Conservation (phyloP, 1,140 invertebrate species). For the Ostrea edulis region DNA sequence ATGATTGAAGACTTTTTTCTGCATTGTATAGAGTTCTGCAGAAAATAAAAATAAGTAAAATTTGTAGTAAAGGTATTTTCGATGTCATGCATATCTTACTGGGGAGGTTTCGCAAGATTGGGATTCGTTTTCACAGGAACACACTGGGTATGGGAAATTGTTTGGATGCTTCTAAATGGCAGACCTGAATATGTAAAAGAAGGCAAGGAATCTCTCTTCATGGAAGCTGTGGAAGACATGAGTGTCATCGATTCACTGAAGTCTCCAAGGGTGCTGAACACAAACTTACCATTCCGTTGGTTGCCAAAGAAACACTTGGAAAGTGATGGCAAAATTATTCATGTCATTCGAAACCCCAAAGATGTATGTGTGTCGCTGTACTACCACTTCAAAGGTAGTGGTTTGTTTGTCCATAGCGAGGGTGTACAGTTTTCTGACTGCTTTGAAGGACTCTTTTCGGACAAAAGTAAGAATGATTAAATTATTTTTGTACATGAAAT, state of each 20-base stretch:
- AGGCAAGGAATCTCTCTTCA: conserved; percentile 51
- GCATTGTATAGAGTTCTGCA: neutral
- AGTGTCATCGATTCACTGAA: conserved; percentile 35
- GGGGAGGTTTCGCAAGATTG: no score
- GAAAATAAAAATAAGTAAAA: no score
- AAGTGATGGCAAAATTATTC: conserved; percentile 50
- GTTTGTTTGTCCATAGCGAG: neutral
- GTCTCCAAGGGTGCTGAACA: conserved; percentile 60
- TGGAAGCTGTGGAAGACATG: conserved; percentile 49
- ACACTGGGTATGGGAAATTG: conserved; percentile 47
- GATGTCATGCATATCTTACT: no score
- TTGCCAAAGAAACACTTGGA: conserved; percentile 44
- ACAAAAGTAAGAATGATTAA: neutral
- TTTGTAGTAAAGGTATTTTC: no score
- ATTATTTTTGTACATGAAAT: neutral
- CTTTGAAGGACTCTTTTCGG: neutral
- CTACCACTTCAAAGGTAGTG: conserved; percentile 21
- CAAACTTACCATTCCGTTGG: conserved; percentile 48
- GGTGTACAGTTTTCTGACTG: neutral
- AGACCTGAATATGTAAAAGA: conserved; percentile 42
- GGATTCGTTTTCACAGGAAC: conserved; percentile 11
- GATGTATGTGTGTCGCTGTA: conserved; percentile 57
- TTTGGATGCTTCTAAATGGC: conserved; percentile 48
- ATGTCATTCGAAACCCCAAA: conserved; percentile 61
- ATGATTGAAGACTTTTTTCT: neutral